Evolutionary conservation across 2,888 invertebrate genomes (phyloP).

Genomic region (Calliopum simillimum): DNA sequence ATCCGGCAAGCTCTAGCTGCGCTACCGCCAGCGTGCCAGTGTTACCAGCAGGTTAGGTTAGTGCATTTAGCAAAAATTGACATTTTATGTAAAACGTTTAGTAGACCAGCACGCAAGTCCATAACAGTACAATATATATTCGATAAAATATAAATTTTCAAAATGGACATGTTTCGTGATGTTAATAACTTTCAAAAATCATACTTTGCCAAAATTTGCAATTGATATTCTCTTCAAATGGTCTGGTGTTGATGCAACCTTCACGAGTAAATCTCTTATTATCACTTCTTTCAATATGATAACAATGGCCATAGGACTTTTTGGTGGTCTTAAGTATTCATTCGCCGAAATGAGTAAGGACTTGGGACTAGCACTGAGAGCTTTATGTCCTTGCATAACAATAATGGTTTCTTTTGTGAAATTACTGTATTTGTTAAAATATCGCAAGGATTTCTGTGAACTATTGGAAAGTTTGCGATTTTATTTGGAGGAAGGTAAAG

Average conservation of each 20-base stretch:
- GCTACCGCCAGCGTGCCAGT: too few relatives aligned
- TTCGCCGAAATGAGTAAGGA: background rate
- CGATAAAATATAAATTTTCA: too few relatives aligned
- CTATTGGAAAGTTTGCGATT: background rate
- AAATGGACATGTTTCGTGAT: background rate
- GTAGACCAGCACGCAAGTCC: too few relatives aligned
- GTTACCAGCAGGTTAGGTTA: too few relatives aligned
- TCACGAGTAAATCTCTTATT: background rate
- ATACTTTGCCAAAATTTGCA: conserved; percentile 1
- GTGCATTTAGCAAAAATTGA: too few relatives aligned
- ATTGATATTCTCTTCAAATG: background rate
- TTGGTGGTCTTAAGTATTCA: background rate
- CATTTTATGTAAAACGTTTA: too few relatives aligned
- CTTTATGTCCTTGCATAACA: conserved; percentile 9
- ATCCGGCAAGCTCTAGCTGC: too few relatives aligned
- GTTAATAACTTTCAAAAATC: background rate
- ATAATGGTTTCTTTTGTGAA: conserved; percentile 1
- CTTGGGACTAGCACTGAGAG: background rate
- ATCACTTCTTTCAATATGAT: background rate
- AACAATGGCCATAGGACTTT: background rate
- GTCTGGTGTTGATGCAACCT: background rate
- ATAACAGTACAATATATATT: too few relatives aligned
- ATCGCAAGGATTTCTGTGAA: background rate
- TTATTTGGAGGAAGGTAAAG: background rate
- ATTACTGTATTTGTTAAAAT: conserved; percentile 1